Evolutionary conservation across 2,888 invertebrate genomes (phyloP), one percentile per base, ranked within the genome.

Genomic region (Brachycybe producta): DNA sequence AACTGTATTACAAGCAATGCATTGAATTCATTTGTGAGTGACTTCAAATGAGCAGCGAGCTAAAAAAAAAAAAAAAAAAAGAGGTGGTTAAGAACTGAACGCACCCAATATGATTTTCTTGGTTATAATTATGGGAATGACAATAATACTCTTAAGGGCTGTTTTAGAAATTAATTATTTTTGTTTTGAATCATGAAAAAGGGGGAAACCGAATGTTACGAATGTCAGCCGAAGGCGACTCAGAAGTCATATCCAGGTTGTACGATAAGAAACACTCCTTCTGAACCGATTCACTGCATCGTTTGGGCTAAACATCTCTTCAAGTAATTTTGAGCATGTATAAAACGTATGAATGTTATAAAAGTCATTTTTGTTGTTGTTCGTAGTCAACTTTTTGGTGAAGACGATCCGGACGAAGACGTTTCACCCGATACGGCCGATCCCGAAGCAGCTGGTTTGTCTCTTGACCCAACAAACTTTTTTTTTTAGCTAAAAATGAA

Each of bases 291-390:
- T 59, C 98, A 99, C 69, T 99, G 98, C 67, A 92, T 98, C 58
- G 95, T 98, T 19, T 99, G 98, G 98, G 87, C 94, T 0, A 99
- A 99, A 68, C 94, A 95, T 73, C 76, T 98, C 8, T 99, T 97
- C 70, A 95, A 95, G 84, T 87, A 69, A 73, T 23, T 8, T 7
- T 8, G 24, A 7, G 7, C 24, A 23, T 13, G 7, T 23, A 41
- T 24, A 41, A 24, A 5, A 23, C 23, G 7, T n/a, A 1, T 13
- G n/a, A 21, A 8, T 32, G n/a, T 34, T 15, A 7, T 13, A 17
- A 42, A n/a, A 13, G 3, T 49, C 7, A 32, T 1, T 42, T 32
- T 23, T 41, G 21, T 40, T 46, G 35, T 24, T 30, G 53, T 58
- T 67, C 73, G 15, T 63, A 88, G 85, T 70, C 97, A 98, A 70